Percentiles rank a stretch among this genome's conserved stretches.
Evolutionary conservation across 1,140 invertebrate genomes (phyloP).

Genomic region (Mactra quadrangularis): DNA sequence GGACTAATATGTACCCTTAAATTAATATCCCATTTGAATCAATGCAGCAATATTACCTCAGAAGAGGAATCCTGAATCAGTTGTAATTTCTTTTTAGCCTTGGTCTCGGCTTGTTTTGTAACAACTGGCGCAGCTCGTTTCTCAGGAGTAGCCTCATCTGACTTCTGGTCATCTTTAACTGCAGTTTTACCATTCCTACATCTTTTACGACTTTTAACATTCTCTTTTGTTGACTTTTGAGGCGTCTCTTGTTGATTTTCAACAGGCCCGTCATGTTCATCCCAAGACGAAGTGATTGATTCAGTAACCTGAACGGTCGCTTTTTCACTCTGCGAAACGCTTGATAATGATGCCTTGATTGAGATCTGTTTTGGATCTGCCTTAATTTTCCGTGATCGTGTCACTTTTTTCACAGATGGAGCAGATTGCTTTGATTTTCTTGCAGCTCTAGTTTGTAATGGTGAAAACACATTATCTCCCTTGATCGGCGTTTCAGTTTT

Average conservation of each 20-base stretch:
- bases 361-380: slow-evolving; percentile 50
- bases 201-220: slow-evolving; percentile 57
- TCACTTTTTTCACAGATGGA: slow-evolving; percentile 13
- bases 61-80: slow-evolving; percentile 28
- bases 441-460: slow-evolving; percentile 39
- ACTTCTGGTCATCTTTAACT: slow-evolving; percentile 45
- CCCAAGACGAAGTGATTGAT: slow-evolving; percentile 71
- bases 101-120: slow-evolving; percentile 44
- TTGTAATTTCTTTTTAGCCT: slow-evolving; percentile 33
- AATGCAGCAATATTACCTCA: too few relatives aligned
- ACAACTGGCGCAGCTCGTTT: neutral
- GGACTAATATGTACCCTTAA: too few relatives aligned
- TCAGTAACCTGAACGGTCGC: slow-evolving; percentile 38
- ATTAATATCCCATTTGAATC: too few relatives aligned
- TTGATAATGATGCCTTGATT: slow-evolving; percentile 11
- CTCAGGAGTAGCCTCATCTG: slow-evolving; percentile 52
- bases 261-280: slow-evolving; percentile 70
- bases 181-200: slow-evolving; percentile 43
- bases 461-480: slow-evolving; percentile 31
- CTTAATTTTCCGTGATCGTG: slow-evolving; percentile 35
- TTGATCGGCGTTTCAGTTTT: neutral
- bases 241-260: slow-evolving; percentile 50
- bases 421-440: slow-evolving; percentile 22
- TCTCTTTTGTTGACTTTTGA: slow-evolving; percentile 18
- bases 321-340: neutral